These are phyloP conservation scores for Odontesthes bonariensis DNA, from an alignment of 2,113 vertebrate genomes.

Conservation along the genomic window DNA sequence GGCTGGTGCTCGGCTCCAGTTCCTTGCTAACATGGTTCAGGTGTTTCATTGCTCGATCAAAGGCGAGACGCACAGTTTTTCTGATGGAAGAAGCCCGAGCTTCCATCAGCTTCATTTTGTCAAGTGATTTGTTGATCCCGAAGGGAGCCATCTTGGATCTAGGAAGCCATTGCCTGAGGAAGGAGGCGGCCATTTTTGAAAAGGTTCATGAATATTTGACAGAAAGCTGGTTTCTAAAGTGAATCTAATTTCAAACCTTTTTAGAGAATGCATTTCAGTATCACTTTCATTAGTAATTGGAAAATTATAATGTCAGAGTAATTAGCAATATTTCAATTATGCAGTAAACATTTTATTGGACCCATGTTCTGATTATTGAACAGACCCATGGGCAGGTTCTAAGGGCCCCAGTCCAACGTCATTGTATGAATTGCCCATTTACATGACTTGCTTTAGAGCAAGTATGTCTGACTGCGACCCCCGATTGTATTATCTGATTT, in stretches of 20 bases:
- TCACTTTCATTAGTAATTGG: neutral
- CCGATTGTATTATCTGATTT: too few species aligned
- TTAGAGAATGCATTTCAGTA: neutral
- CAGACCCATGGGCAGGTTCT: too few species aligned
- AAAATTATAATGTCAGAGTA: too few species aligned
- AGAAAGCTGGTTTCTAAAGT: neutral
- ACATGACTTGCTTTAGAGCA: too few species aligned
- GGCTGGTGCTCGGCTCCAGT: constrained; percentile 69
- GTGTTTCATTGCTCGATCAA: constrained; percentile 90
- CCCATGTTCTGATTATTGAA: too few species aligned
- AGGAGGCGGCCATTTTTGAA: constrained; percentile 5
- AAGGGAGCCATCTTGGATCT: constrained; percentile 96
- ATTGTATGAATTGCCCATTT: too few species aligned
- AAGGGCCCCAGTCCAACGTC: too few species aligned
- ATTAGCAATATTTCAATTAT: too few species aligned
- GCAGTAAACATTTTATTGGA: too few species aligned
- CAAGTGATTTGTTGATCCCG: constrained; percentile 89
- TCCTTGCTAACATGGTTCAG: constrained; percentile 86
- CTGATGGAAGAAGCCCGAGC: constrained; percentile 89
- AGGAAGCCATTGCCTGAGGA: constrained; percentile 96
- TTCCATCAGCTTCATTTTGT: constrained; percentile 94
- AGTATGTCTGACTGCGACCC: too few species aligned
- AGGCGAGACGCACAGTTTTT: constrained; percentile 91
- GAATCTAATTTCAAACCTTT: too few species aligned
- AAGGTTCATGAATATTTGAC: neutral